phyloP scores from a whole-genome alignment of 2,888 invertebrate species.

The Pristionchus exspectatus region DNA sequence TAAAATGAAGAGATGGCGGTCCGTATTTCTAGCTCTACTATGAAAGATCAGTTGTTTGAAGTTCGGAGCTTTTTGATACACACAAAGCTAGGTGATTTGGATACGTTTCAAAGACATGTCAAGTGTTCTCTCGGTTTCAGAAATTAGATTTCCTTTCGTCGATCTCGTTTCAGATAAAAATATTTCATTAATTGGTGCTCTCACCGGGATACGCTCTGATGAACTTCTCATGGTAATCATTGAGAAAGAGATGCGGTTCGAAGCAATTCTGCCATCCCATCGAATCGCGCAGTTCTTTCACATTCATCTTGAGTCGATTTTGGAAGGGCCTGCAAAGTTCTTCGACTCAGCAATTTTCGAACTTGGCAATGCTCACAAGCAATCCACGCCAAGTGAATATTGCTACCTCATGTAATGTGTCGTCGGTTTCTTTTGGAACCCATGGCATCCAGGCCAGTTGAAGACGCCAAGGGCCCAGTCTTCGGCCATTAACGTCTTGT shows the following conservation, averaged over 20 bases:
- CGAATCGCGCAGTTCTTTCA: neutral
- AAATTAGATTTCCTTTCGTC: too few species aligned
- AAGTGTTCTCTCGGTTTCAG: too few species aligned
- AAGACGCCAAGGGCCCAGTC: conserved; percentile 55
- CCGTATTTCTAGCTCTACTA: too few species aligned
- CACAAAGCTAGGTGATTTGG: too few species aligned
- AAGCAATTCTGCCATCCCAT: conserved; percentile 3
- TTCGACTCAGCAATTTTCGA: too few species aligned
- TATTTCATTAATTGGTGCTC: too few species aligned
- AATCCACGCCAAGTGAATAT: too few species aligned
- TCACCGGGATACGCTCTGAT: conserved; percentile 53
- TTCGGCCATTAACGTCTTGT: conserved; percentile 54
- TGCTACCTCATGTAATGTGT: conserved; percentile 48
- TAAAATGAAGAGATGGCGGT: neutral
- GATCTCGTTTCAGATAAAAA: too few species aligned
- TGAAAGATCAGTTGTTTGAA: too few species aligned
- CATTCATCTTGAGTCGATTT: neutral
- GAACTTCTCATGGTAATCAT: conserved; percentile 52
- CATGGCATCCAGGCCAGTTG: conserved; percentile 52
- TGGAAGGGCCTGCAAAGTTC: conserved; percentile 25
- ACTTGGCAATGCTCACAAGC: too few species aligned
- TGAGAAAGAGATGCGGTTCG: conserved; percentile 28
- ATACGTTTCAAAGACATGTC: too few species aligned
- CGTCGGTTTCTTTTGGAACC: conserved; percentile 51
- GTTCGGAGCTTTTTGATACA: too few species aligned